A percentile compares a stretch with the other conserved stretches of the same genome.
These are phyloP conservation scores for Xiphias gladius DNA, from an alignment of 2,113 vertebrate genomes.

Conservation along the genomic window DNA sequence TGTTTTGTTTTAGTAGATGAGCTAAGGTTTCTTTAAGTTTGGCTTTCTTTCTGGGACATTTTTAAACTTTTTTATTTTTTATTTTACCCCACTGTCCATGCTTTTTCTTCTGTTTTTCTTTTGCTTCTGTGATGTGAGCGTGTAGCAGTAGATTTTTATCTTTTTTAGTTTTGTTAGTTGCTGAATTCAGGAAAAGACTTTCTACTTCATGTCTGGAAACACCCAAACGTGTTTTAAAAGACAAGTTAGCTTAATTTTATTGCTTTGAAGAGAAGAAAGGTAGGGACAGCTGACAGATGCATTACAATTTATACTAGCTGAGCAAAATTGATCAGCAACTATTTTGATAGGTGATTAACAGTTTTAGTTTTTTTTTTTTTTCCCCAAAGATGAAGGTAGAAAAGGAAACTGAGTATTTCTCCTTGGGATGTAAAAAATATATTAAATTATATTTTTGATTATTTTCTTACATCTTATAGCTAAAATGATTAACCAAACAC, in stretches of 20 bases:
- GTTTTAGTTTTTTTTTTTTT: too few relatives aligned
- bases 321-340: too few relatives aligned
- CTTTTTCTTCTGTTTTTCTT: neutral
- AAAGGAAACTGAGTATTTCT: too few relatives aligned
- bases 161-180: neutral
- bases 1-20: constrained; percentile 39
- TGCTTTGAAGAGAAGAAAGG: neutral
- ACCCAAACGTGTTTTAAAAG: neutral
- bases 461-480: too few relatives aligned
- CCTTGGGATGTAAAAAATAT: too few relatives aligned
- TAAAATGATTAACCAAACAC: too few relatives aligned
- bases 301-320: too few relatives aligned
- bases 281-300: too few relatives aligned
- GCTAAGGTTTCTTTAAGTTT: constrained; percentile 47
- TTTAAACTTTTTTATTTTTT: neutral
- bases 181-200: neutral
- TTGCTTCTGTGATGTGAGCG: constrained; percentile 9
- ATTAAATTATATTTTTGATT: too few relatives aligned
- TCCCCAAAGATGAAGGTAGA: too few relatives aligned
- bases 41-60: constrained; percentile 7
- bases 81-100: neutral
- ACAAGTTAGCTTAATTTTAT: neutral
- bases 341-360: too few relatives aligned
- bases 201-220: neutral
- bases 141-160: neutral